These are phyloP conservation scores for Andrena cerasifolii DNA, from an alignment of 1,140 invertebrate genomes.

Conservation along the genomic window DNA sequence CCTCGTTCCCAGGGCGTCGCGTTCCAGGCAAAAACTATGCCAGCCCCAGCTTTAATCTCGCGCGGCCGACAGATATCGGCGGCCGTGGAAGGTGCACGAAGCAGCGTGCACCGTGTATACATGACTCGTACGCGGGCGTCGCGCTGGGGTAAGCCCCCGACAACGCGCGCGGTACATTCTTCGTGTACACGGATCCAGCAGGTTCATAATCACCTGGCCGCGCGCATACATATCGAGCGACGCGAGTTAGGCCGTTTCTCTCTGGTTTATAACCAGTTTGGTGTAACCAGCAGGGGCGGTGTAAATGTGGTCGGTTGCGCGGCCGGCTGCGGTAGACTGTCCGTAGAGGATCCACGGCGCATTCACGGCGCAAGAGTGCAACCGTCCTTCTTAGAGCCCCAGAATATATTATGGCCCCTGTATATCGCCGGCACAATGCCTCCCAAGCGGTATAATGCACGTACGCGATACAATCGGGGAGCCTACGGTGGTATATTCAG, in stretches of 20 bases:
- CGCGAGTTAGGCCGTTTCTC: slow-evolving; percentile 53
- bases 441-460: slow-evolving; percentile 45
- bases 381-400: slow-evolving; percentile 34
- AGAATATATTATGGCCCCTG: slow-evolving; percentile 42
- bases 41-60: neutral
- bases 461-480: slow-evolving; percentile 38
- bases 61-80: too few species aligned
- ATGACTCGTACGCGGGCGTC: slow-evolving; percentile 31
- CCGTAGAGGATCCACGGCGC: slow-evolving; percentile 5
- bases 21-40: neutral
- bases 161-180: slow-evolving; percentile 38
- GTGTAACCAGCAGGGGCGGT: slow-evolving; percentile 52
- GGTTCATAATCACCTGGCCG: slow-evolving; percentile 55
- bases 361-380: slow-evolving; percentile 15
- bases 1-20: neutral
- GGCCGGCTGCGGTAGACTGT: slow-evolving; percentile 15
- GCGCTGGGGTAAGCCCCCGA: slow-evolving; percentile 29
- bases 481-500: slow-evolving; percentile 27
- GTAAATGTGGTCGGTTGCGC: slow-evolving; percentile 39
- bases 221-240: slow-evolving; percentile 48
- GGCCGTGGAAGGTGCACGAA: slow-evolving; percentile 13
- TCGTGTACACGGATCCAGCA: slow-evolving; percentile 48
- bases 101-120: slow-evolving; percentile 36
- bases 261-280: slow-evolving; percentile 52
- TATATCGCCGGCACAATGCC: slow-evolving; percentile 50